Evolutionary conservation across 2,113 vertebrate genomes (phyloP), one percentile per base, ranked within the genome.

Genomic region (Chaetodon trifascialis): DNA sequence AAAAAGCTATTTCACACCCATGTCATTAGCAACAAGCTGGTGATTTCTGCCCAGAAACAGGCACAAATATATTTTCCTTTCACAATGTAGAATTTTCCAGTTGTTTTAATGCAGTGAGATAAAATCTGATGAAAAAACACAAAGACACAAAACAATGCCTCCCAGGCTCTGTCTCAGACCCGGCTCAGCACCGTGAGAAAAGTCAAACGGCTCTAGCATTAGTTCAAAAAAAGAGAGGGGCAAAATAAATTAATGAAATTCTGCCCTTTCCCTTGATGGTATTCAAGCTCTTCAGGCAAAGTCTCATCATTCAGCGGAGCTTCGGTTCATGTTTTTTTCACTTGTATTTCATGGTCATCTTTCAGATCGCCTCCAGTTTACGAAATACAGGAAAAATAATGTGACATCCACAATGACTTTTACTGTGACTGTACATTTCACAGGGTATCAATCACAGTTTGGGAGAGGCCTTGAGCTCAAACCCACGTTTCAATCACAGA

Each of bases 111-210:
- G 38, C 8, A 38, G 17, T 58, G 21, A 86, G 59, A 63, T 11
- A 56, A 11, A 17, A 52, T 47, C 23, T 82, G 17, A 74, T 59
- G 7, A 63, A 19, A 5, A 51, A 49, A 52, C 69, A 58, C 62
- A 42, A 42, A 23, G 52, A 60, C 58, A 36, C 30, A 60, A 17
- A 1, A 21, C 11, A 5, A 5, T 38, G 2, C 19, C 30, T 36
- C 36, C 12, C 9, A 11, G 11, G 38, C 38, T 36, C 11, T 56
- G 52, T 59, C 64, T 59, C 34, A 21, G 0, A 62, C 25, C 9
- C 52, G 34, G 16, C 58, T 68, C 59, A 66, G 42, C n/a, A 47
- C 21, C 42, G 81, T 78, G 25, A 65, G 36, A 62, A 34, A 25
- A 54, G 58, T 74, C 56, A 36, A 73, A 51, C 30, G 56, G 71